phyloP scores from a whole-genome alignment of 2,797 vertebrate species.

The Eremophila alpestris region DNA sequence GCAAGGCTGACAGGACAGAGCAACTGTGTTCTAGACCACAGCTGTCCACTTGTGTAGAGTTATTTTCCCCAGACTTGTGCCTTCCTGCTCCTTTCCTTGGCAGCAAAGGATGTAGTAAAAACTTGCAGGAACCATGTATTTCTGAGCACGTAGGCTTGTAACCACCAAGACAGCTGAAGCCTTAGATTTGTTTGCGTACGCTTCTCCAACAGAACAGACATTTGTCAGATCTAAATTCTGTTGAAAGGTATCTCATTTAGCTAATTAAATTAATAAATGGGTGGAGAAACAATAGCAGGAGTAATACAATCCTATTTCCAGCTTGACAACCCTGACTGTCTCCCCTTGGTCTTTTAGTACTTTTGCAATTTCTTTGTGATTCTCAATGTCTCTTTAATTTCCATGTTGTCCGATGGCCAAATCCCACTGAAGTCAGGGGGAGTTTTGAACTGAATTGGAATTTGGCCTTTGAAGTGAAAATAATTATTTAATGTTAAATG shows the following conservation, averaged over 20 bases:
- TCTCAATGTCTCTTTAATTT: background rate
- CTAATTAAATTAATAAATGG: background rate
- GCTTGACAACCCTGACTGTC: background rate
- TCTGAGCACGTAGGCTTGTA: constrained; percentile 19
- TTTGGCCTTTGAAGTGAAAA: constrained; percentile 9
- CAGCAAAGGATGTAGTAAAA: background rate
- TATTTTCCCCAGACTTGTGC: constrained; percentile 41
- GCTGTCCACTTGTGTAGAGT: constrained; percentile 43
- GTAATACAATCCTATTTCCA: background rate
- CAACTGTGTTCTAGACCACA: constrained; percentile 47
- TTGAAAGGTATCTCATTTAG: constrained; percentile 36
- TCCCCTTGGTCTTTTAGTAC: background rate
- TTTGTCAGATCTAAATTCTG: constrained; percentile 35
- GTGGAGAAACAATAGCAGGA: background rate
- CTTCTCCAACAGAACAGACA: background rate
- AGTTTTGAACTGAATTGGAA: background rate
- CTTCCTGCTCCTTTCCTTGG: constrained; percentile 14
- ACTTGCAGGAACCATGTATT: constrained; percentile 18
- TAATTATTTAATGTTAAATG: background rate
- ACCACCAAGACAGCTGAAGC: constrained; percentile 33
- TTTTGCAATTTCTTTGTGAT: background rate
- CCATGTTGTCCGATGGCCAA: background rate
- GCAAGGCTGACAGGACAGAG: background rate
- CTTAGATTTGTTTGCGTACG: constrained; percentile 1
- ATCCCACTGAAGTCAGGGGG: background rate